A percentile compares a stretch with the other conserved stretches of the same genome.
Conservation (phyloP, 2,797 vertebrate genomes). For the Pseudochaenichthys georgianus region DNA sequence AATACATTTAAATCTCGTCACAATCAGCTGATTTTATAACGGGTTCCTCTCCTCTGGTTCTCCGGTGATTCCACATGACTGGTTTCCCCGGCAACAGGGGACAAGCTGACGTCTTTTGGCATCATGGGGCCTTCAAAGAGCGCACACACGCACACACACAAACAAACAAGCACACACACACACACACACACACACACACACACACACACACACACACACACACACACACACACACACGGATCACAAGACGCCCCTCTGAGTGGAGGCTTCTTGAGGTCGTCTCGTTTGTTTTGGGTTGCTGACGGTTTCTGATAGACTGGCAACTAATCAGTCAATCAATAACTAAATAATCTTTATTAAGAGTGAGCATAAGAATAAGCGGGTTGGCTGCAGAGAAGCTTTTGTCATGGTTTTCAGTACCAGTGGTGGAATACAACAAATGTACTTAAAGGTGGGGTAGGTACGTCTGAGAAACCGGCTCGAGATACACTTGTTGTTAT, state of each 20-base stretch:
- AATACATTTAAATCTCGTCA: constrained; percentile 9
- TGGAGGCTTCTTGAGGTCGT: constrained; percentile 38
- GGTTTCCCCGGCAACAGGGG: constrained; percentile 50
- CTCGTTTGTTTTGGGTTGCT: neutral
- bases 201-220: neutral
- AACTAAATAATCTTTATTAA: neutral
- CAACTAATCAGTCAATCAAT: constrained; percentile 41
- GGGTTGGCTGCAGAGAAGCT: too few species aligned
- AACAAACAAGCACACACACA: neutral
- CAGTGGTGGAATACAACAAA: too few species aligned
- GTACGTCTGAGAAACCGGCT: too few species aligned
- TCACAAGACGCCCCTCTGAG: constrained; percentile 61
- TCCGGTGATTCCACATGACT: constrained; percentile 64
- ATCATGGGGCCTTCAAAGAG: constrained; percentile 65
- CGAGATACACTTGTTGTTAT: too few species aligned
- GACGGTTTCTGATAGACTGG: neutral
- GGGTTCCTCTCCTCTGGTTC: constrained; percentile 30
- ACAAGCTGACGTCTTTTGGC: constrained; percentile 58
- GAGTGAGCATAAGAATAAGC: too few species aligned
- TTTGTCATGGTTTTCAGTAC: too few species aligned
- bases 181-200: constrained; percentile 14
- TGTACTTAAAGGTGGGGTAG: too few species aligned
- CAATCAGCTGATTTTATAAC: constrained; percentile 61
- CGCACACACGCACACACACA: neutral
- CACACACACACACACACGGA: constrained; percentile 23